phyloP scores from a whole-genome alignment of 2,797 vertebrate genomes.

The Capromys pilorides region DNA sequence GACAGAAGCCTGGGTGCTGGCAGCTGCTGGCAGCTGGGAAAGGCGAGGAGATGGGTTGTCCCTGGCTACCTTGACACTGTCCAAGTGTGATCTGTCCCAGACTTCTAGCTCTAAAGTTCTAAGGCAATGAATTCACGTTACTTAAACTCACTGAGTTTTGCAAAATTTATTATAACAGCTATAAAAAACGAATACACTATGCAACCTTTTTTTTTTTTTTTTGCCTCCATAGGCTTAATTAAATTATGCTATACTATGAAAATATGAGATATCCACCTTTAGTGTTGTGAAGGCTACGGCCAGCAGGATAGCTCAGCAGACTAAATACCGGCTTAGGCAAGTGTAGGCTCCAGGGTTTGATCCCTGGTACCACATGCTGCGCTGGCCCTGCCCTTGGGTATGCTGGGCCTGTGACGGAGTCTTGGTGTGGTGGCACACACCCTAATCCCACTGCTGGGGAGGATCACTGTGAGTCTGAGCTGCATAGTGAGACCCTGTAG shows the following conservation, averaged over 20 bases:
- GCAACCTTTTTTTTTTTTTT: not conserved
- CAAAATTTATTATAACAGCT: not conserved
- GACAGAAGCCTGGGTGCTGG: not conserved
- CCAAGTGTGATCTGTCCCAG: not conserved
- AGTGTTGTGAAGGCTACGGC: not conserved
- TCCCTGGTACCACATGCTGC: too few relatives aligned
- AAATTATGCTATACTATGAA: not conserved
- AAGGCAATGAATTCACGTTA: not conserved
- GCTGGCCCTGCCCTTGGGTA: too few relatives aligned
- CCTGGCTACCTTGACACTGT: not conserved
- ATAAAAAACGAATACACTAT: not conserved
- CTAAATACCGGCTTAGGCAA: too few relatives aligned
- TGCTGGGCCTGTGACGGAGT: too few relatives aligned
- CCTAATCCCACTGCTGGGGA: too few relatives aligned
- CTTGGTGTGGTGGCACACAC: too few relatives aligned
- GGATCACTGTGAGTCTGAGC: too few relatives aligned
- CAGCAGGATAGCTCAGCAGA: too few relatives aligned
- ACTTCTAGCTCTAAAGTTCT: not conserved
- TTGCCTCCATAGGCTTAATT: not conserved
- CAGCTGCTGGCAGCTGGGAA: not conserved
- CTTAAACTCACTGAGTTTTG: not conserved
- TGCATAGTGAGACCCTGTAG: too few relatives aligned
- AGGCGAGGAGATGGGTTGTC: not conserved
- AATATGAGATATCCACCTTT: not conserved
- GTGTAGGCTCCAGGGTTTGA: too few relatives aligned